Evolutionary conservation across 1,140 invertebrate genomes (phyloP).

Genomic region (Pseudomyrmex pallidus): DNA sequence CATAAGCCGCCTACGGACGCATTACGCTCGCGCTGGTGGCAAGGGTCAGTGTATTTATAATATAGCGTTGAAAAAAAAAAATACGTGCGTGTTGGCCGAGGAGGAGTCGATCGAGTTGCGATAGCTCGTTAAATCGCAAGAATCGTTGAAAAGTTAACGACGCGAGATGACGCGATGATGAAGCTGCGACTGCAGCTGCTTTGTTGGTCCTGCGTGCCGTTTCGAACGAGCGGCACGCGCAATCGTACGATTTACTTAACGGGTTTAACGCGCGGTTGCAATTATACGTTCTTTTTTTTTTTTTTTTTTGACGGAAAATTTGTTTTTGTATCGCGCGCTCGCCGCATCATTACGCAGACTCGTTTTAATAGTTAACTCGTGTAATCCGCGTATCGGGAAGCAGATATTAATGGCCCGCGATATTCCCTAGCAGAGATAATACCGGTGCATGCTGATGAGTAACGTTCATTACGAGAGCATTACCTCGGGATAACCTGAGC

Average conservation of each 20-base stretch:
- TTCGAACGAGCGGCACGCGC: background rate
- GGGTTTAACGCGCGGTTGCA: background rate
- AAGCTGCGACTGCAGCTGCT: background rate
- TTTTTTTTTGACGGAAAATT: conserved; percentile 8
- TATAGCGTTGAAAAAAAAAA: background rate
- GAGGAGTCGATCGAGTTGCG: background rate
- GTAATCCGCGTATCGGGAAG: conserved; percentile 66
- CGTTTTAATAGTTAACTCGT: conserved; percentile 65
- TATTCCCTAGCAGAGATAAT: conserved; percentile 65
- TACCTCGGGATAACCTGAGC: conserved; percentile 76
- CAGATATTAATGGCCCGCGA: conserved; percentile 67
- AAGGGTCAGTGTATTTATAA: conserved; percentile 35
- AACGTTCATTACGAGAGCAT: conserved; percentile 80
- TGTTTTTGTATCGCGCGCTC: conserved; percentile 23
- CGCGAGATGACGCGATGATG: background rate
- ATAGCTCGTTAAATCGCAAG: background rate
- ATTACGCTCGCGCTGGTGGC: background rate
- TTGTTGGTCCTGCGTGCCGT: background rate
- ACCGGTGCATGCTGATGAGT: conserved; percentile 76
- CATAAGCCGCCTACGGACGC: conserved; percentile 10
- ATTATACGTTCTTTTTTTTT: background rate
- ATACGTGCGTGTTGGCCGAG: background rate
- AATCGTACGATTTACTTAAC: conserved; percentile 1
- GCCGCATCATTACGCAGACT: conserved; percentile 63
- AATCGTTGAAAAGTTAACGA: conserved; percentile 2